These are phyloP conservation scores for Apotomis betuletana DNA, from an alignment of 2,888 invertebrate species.

Conservation along the genomic window DNA sequence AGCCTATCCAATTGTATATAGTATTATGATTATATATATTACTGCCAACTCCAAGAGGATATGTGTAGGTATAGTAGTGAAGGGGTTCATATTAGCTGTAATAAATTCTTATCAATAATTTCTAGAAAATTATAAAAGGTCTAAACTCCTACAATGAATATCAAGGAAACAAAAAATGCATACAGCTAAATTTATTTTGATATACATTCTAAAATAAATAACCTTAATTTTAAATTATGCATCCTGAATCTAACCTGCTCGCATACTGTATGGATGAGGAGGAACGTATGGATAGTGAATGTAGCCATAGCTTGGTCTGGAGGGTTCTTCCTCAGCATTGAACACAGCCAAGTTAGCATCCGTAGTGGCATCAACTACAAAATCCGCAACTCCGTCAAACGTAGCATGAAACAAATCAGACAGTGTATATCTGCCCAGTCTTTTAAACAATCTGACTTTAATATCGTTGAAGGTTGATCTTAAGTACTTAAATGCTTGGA, in stretches of 20 bases:
- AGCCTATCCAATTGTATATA: too few species aligned
- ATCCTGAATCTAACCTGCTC: neutral
- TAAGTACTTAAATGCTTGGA: slow-evolving; percentile 52
- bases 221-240: neutral
- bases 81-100: too few species aligned
- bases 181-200: too few species aligned
- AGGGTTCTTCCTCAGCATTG: slow-evolving; percentile 16
- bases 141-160: too few species aligned
- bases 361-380: slow-evolving; percentile 49
- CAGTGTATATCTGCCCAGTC: slow-evolving; percentile 57
- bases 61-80: too few species aligned
- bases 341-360: slow-evolving; percentile 38
- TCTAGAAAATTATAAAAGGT: too few species aligned
- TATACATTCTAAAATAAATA: slow-evolving; percentile 14
- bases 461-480: slow-evolving; percentile 50
- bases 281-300: slow-evolving; percentile 36
- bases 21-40: too few species aligned
- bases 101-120: too few species aligned
- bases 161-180: too few species aligned
- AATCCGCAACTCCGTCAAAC: slow-evolving; percentile 57
- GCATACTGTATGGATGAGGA: slow-evolving; percentile 12
- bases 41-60: too few species aligned
- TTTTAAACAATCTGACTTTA: slow-evolving; percentile 60
- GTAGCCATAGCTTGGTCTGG: slow-evolving; percentile 40
- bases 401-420: slow-evolving; percentile 57